Evolutionary conservation across 2,113 vertebrate genomes (phyloP).

Genomic region (Pristiophorus japonicus): DNA sequence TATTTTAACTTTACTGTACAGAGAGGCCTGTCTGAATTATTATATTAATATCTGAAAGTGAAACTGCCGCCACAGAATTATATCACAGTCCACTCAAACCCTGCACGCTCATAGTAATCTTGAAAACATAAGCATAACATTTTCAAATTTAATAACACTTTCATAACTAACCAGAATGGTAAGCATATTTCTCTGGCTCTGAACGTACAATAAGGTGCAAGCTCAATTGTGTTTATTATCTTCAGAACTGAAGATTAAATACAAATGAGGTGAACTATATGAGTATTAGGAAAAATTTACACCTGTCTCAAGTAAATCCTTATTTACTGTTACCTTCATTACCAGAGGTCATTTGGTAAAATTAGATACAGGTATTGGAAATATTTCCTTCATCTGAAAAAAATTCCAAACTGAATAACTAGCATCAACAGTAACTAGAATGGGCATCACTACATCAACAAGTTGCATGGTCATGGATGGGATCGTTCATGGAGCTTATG

Average conservation of each 20-base stretch:
- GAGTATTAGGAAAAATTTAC: not conserved
- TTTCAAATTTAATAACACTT: conserved; percentile 14
- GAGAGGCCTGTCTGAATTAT: not conserved
- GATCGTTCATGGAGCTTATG: not conserved
- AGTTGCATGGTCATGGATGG: not conserved
- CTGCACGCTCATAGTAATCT: not conserved
- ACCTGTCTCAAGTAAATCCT: not conserved
- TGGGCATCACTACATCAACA: not conserved
- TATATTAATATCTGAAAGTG: not conserved
- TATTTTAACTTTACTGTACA: not conserved
- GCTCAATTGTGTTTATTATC: not conserved
- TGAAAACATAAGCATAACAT: not conserved
- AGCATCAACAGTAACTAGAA: not conserved
- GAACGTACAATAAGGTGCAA: no score
- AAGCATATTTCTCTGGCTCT: not conserved
- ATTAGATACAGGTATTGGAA: not conserved
- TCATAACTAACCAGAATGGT: not conserved
- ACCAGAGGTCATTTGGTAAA: not conserved
- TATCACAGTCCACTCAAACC: not conserved
- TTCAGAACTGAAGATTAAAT: not conserved
- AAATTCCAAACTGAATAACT: not conserved
- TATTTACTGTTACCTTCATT: not conserved
- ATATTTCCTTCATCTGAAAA: not conserved
- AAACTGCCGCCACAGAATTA: not conserved
- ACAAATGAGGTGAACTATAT: not conserved